Base-by-base conservation (phyloP, 2,113 vertebrate genomes). In the Cettia cetti region DNA sequence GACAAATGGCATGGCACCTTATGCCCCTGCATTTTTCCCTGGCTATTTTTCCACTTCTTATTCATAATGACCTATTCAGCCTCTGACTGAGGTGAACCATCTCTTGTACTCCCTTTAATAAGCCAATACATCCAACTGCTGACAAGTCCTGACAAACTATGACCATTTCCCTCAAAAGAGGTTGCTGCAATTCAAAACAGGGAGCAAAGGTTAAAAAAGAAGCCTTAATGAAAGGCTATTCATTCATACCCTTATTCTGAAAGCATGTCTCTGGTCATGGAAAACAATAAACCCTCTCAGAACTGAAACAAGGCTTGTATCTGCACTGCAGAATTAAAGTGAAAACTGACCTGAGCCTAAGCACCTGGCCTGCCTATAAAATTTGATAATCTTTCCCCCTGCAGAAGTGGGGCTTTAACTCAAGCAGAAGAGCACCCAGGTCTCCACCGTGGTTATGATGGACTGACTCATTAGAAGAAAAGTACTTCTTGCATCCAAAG, bases 161-260 rank as follows among this genome's bases (percentile, higher is more conserved):
- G 47, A 68, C 57, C 74, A 71, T 45, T 78, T 28, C 21, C 42
- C 40, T 60, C 42, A 64, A 65, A 60, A 57, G 60, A 80, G 15
- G 21, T n/a, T 90, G 63, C 33, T 74, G 44, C 66, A 90, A 92
- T 74, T 70, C 26, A 77, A 91, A 92, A 61, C 12, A 76, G 54
- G 28, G 53, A 94, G n/a, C 11, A 87, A 91, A 92, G 81, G 75
- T 57, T 57, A 31, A 76, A 91, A 91, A 52, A 65, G 40, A 89
- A 37, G 26, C 15, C 15, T 82, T 84, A 61, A 91, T 27, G 18
- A n/a, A n/a, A n/a, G n/a, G n/a, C n/a, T n/a, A n/a, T n/a, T n/a
- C n/a, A n/a, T n/a, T n/a, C n/a, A n/a, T n/a, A 31, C 10, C 75
- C 54, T 63, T 56, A 22, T 40, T 87, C 82, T 45, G 30, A 89